Conservation (phyloP, 2,113 vertebrate species). For the Megaptera novaeangliae region DNA sequence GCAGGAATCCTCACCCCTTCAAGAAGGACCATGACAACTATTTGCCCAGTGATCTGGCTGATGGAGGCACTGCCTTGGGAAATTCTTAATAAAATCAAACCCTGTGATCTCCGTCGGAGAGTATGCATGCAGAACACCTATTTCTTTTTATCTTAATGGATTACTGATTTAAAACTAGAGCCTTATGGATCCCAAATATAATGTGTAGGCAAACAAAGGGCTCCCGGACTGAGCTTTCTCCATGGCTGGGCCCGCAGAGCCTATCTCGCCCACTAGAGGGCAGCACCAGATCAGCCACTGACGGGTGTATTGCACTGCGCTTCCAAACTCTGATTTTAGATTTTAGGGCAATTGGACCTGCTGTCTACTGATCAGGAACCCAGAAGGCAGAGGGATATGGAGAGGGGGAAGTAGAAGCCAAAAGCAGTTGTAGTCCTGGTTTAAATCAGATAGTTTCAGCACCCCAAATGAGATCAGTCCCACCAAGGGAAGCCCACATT, state of each 20-base stretch:
- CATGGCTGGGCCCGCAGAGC: background rate
- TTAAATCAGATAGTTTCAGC: background rate
- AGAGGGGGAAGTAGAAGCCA: background rate
- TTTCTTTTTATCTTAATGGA: background rate
- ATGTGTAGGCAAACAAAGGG: background rate
- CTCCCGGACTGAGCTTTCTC: background rate
- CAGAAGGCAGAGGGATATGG: background rate
- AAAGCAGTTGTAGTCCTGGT: background rate
- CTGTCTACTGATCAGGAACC: background rate
- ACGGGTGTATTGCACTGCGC: accelerated
- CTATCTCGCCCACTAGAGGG: conserved; percentile 53
- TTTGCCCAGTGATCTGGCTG: background rate
- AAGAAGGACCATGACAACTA: background rate
- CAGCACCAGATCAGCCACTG: conserved; percentile 10
- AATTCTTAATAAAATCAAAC: background rate
- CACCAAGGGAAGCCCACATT: background rate
- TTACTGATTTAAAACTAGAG: background rate
- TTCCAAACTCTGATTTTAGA: background rate
- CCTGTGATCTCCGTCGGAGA: background rate
- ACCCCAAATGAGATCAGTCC: background rate
- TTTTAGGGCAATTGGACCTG: background rate
- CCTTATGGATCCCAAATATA: background rate
- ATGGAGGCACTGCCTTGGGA: accelerated
- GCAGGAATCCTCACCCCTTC: background rate
- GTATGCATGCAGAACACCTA: background rate